These are phyloP conservation scores for Rhinichthys osculus DNA, from an alignment of 2,797 vertebrate genomes.

Conservation along the genomic window DNA sequence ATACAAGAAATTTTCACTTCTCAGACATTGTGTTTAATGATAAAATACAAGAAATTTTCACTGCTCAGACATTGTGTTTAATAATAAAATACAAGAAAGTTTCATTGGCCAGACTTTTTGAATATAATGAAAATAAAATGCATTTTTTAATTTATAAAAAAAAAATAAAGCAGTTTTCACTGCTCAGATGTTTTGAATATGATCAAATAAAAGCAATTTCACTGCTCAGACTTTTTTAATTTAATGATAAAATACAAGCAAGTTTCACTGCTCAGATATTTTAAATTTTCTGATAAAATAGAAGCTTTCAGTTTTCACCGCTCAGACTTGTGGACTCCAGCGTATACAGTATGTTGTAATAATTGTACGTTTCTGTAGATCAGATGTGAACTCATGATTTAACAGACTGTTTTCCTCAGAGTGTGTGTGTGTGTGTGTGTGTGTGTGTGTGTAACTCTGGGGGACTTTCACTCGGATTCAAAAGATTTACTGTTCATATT, in stretches of 20 bases:
- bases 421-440: too few species aligned
- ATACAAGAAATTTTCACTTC: background rate
- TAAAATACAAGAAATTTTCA: background rate
- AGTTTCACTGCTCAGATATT: background rate
- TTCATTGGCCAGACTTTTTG: too few species aligned
- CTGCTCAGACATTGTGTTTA: too few species aligned
- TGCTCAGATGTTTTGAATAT: background rate
- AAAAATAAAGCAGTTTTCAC: too few species aligned
- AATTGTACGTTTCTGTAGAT: background rate
- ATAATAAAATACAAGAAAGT: too few species aligned
- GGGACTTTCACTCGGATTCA: background rate
- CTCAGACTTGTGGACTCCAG: background rate
- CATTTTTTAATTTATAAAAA: too few species aligned
- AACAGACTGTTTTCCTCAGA: background rate
- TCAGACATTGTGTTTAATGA: too few species aligned
- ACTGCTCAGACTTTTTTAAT: background rate
- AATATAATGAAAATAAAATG: too few species aligned
- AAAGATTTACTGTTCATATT: slow-evolving; percentile 25
- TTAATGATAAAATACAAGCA: background rate
- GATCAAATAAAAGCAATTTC: background rate
- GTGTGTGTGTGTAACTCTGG: background rate
- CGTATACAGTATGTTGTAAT: background rate
- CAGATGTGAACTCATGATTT: background rate
- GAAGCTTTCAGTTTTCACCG: background rate
- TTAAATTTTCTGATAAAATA: background rate